Evolutionary conservation across 2,888 invertebrate species (phyloP).

Genomic region (Drosophila recens): DNA sequence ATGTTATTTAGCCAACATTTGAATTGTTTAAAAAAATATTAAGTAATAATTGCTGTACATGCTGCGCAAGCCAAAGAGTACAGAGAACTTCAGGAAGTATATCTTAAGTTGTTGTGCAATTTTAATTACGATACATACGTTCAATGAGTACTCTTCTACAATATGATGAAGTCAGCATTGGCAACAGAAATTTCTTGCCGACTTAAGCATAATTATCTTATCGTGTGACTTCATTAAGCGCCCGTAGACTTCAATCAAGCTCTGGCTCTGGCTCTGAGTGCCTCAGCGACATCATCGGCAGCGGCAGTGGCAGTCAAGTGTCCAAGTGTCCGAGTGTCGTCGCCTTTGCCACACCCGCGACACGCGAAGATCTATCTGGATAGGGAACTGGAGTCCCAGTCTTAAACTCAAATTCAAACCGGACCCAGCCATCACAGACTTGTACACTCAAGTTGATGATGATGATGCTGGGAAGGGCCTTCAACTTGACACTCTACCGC

Average conservation of each 20-base stretch:
- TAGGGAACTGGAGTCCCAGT: slow-evolving; percentile 13
- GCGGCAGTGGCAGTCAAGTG: slow-evolving; percentile 13
- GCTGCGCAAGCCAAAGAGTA: slow-evolving; percentile 43
- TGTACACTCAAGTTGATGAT: slow-evolving; percentile 41
- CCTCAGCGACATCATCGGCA: slow-evolving; percentile 28
- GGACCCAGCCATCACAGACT: slow-evolving; percentile 39
- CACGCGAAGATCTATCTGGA: slow-evolving; percentile 36
- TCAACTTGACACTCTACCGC: slow-evolving; percentile 72
- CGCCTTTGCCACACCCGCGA: slow-evolving; percentile 59
- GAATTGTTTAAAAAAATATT: slow-evolving; percentile 62
- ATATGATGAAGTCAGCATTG: slow-evolving; percentile 51
- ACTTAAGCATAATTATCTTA: slow-evolving; percentile 65
- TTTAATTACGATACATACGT: slow-evolving; percentile 53
- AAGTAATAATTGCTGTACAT: slow-evolving; percentile 66
- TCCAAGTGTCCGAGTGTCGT: slow-evolving; percentile 51
- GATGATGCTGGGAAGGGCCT: slow-evolving; percentile 60
- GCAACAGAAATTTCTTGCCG: slow-evolving; percentile 18
- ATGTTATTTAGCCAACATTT: slow-evolving; percentile 61
- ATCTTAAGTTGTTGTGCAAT: slow-evolving; percentile 53
- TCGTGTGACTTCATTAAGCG: slow-evolving; percentile 69
- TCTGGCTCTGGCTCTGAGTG: slow-evolving; percentile 40
- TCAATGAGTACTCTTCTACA: slow-evolving; percentile 18
- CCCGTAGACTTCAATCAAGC: slow-evolving; percentile 52
- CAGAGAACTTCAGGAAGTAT: slow-evolving; percentile 54
- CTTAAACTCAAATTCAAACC: slow-evolving; percentile 29